Evolutionary conservation across 2,113 vertebrate genomes (phyloP), one percentile per base, ranked within the genome.

Genomic region (Cyprinodon variegatus): DNA sequence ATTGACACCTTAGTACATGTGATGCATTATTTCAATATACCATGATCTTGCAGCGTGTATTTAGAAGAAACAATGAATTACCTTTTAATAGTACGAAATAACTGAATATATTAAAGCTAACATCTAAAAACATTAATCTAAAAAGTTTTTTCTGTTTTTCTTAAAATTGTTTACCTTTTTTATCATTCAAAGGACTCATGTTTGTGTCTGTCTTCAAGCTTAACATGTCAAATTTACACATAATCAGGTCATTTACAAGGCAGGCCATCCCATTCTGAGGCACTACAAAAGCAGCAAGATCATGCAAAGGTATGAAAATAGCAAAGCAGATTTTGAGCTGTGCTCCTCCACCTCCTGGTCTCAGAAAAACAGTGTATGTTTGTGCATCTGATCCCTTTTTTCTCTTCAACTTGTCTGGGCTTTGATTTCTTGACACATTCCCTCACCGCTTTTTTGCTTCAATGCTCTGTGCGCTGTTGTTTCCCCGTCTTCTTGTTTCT

Each of bases 361-460:
- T 88, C 64, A 77, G 70, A 83, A 86, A 89, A 69, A 77, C 72
- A 71, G 72, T 78, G 88, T 89, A 77, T 92, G 88, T 93, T 92
- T 90, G 83, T 80, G 88, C 78, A 85, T 94, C 87, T 89, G 89
- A 93, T 91, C 85, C 48, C 84, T 57, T 20, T 70, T 82, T 85
- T 64, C 75, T 89, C 88, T 92, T 92, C 90, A 93, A 92, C 91
- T 90, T 94, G 91, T 93, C 93, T 92, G 74, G 65, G 78, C 93
- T 95, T 94, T 94, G 93, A 94, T 94, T 94, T 86, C 85, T 87
- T 89, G 92, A 93, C 93, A 94, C 89, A 90, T 93, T 93, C 90
- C 85, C 89, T 90, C 84, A 88, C 87, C 87, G 88, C 83, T 80
- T 92, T 90, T 93, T 94, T 94, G 92, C 93, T 94, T 94, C 90